Percentiles rank a stretch among this genome's conserved stretches.
Conservation (phyloP, 2,113 vertebrate species). For the Baryphthengus martii region DNA sequence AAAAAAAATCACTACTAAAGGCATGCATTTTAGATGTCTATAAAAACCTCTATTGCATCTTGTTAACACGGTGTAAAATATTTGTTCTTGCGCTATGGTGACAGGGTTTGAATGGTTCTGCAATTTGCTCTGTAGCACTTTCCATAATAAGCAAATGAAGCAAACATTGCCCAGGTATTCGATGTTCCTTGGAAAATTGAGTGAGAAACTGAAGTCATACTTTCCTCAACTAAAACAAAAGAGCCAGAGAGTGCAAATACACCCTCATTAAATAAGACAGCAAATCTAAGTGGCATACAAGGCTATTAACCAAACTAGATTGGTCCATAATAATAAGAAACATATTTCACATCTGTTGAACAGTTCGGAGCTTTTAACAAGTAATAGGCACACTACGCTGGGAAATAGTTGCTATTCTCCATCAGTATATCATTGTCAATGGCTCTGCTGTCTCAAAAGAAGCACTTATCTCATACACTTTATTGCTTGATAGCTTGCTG, state of each 20-base stretch:
- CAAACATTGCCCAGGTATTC: neutral
- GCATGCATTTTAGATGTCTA: neutral
- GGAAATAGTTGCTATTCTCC: constrained; percentile 53
- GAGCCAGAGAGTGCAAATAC: constrained; percentile 27
- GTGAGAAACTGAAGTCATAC: neutral
- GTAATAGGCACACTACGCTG: constrained; percentile 57
- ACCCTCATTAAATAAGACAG: constrained; percentile 71
- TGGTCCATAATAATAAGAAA: constrained; percentile 75
- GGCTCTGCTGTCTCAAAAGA: constrained; percentile 67
- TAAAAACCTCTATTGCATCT: neutral
- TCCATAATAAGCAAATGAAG: neutral
- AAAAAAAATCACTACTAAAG: neutral
- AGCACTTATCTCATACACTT: constrained; percentile 78
- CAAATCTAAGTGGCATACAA: constrained; percentile 55
- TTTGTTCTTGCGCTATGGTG: neutral
- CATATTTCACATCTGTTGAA: constrained; percentile 77
- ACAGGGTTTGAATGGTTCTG: constrained; percentile 24
- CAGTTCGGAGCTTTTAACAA: constrained; percentile 72
- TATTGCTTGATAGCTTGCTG: constrained; percentile 82
- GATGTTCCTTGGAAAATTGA: neutral
- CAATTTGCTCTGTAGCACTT: neutral
- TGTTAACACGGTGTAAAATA: constrained; percentile 19
- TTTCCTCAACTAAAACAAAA: neutral
- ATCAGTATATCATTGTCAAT: constrained; percentile 75
- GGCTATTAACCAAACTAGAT: constrained; percentile 74